Conservation (phyloP, 1,140 invertebrate genomes). For the Chironomus tepperi region DNA sequence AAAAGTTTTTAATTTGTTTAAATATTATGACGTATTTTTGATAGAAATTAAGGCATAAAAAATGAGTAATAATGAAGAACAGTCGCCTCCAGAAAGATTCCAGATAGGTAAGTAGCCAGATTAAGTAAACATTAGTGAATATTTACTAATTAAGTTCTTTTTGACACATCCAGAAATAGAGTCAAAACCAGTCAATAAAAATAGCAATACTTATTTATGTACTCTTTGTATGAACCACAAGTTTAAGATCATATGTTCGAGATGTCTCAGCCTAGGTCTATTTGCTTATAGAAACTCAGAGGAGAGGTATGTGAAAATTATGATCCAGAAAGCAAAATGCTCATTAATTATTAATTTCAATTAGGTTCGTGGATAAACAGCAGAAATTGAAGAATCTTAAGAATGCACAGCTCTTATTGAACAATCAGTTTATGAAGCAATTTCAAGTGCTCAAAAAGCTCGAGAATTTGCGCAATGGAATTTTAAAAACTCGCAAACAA, state of each 20-base stretch:
- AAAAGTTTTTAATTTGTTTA: too few species aligned
- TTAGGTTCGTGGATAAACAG: constrained; percentile 52
- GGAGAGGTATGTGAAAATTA: background rate
- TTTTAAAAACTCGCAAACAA: constrained; percentile 49
- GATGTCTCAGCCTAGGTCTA: background rate
- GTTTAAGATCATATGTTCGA: background rate
- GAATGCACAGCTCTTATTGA: constrained; percentile 42
- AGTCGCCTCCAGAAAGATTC: too few species aligned
- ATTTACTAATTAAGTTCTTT: too few species aligned
- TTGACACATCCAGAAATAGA: background rate
- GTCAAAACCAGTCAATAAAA: background rate
- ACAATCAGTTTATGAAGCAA: constrained; percentile 45
- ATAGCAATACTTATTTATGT: background rate
- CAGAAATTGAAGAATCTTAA: constrained; percentile 46
- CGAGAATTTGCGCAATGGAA: constrained; percentile 52
- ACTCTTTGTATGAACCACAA: background rate
- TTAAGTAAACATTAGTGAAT: too few species aligned
- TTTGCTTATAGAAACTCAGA: background rate
- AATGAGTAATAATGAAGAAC: too few species aligned
- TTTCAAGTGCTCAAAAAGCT: constrained; percentile 46
- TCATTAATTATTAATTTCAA: background rate
- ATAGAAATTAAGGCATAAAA: too few species aligned
- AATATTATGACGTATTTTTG: too few species aligned
- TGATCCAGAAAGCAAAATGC: too few species aligned
- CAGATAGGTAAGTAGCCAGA: too few species aligned